These are phyloP conservation scores for Heloderma charlesbogerti DNA, from an alignment of 2,113 vertebrate species.

Conservation along the genomic window DNA sequence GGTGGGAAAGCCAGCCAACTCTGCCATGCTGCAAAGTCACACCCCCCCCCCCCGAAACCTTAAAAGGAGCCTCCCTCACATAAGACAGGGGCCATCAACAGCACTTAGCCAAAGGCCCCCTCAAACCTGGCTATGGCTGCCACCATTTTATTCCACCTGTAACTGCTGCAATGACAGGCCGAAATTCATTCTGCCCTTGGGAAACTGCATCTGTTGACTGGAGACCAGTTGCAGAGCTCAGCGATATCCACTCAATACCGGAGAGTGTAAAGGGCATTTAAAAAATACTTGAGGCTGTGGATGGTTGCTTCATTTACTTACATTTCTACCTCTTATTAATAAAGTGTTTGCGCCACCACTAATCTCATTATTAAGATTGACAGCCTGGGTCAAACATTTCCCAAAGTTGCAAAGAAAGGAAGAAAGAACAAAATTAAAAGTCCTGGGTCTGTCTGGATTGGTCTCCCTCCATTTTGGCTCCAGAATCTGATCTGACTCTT, in stretches of 20 bases:
- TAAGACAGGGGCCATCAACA: too few relatives aligned
- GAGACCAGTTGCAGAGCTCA: too few relatives aligned
- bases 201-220: too few relatives aligned
- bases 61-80: too few relatives aligned
- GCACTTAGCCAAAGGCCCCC: too few relatives aligned
- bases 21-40: too few relatives aligned
- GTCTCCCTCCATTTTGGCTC: not conserved
- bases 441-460: not conserved
- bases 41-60: too few relatives aligned
- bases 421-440: not conserved
- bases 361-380: not conserved
- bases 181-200: too few relatives aligned
- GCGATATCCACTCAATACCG: not conserved
- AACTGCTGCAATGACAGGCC: too few relatives aligned
- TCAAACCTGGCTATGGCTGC: too few relatives aligned
- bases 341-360: not conserved
- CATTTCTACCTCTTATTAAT: not conserved
- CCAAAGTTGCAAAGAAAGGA: not conserved
- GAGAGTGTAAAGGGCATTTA: not conserved
- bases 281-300: not conserved
- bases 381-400: not conserved
- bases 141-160: too few relatives aligned
- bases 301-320: not conserved
- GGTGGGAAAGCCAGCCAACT: too few relatives aligned
- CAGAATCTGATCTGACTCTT: not conserved